phyloP scores from a whole-genome alignment of 2,113 vertebrate genomes.

The Trichomycterus rosablanca region DNA sequence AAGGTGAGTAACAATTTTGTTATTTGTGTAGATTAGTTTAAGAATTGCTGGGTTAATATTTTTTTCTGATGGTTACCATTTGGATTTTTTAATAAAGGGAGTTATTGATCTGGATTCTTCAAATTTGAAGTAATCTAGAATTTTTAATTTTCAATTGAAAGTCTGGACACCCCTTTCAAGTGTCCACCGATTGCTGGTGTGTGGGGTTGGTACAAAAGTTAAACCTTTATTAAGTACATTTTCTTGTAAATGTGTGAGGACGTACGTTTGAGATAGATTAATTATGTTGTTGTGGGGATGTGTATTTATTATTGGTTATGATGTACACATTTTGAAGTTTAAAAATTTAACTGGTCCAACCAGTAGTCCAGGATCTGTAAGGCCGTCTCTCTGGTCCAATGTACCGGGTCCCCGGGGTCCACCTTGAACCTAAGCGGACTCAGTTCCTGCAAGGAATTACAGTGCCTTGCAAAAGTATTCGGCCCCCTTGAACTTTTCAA shows the following conservation, averaged over 20 bases:
- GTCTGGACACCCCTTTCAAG: neutral
- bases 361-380: neutral
- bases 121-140: no score
- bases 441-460: neutral
- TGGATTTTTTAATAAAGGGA: constrained; percentile 1
- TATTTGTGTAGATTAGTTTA: neutral
- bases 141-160: neutral
- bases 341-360: constrained; percentile 18
- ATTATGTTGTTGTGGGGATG: neutral
- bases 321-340: neutral
- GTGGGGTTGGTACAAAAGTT: constrained; percentile 8
- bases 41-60: neutral
- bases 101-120: no score
- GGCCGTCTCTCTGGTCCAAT: constrained; percentile 5
- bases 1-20: neutral
- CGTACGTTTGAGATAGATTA: constrained; percentile 9
- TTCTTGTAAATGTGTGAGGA: neutral
- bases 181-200: neutral
- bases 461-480: no score
- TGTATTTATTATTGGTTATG: neutral
- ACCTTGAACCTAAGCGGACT: constrained; percentile 1
- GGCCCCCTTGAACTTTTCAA: no score
- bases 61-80: constrained; percentile 1
- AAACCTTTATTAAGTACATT: constrained; percentile 10
- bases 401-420: constrained; percentile 2